Conservation (phyloP, 1,140 invertebrate species). For the Diorhabda elongata region DNA sequence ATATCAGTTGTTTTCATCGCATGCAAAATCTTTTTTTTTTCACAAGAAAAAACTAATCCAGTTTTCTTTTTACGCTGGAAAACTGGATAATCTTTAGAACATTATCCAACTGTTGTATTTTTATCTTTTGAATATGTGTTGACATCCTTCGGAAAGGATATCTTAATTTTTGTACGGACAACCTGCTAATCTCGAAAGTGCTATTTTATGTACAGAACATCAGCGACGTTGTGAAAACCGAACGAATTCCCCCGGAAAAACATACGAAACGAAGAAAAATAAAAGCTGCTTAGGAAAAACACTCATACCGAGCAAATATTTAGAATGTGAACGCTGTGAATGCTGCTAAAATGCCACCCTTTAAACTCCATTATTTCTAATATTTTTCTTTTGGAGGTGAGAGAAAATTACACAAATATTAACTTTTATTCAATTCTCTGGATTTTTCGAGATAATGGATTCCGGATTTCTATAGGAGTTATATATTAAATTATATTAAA, state of each 20-base stretch:
- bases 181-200: neutral
- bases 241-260: neutral
- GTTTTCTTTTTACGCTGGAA: too few species aligned
- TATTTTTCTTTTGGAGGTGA: conserved; percentile 7
- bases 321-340: conserved; percentile 4
- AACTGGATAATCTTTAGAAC: too few species aligned
- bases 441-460: too few species aligned
- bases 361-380: conserved; percentile 15
- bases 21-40: too few species aligned
- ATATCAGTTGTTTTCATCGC: too few species aligned
- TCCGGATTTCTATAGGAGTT: too few species aligned
- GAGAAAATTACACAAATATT: neutral
- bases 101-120: too few species aligned
- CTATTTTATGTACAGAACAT: conserved; percentile 3
- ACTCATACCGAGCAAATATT: conserved; percentile 12
- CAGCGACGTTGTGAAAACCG: neutral
- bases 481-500: too few species aligned
- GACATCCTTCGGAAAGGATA: neutral
- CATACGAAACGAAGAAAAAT: neutral
- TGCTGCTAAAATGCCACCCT: conserved; percentile 10
- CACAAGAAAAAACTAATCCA: too few species aligned
- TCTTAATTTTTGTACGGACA: neutral
- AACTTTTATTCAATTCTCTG: too few species aligned
- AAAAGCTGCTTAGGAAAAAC: conserved; percentile 2
- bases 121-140: too few species aligned